These are phyloP conservation scores for Lissocephala sabroskyi DNA, from an alignment of 2,888 invertebrate species.

Conservation along the genomic window DNA sequence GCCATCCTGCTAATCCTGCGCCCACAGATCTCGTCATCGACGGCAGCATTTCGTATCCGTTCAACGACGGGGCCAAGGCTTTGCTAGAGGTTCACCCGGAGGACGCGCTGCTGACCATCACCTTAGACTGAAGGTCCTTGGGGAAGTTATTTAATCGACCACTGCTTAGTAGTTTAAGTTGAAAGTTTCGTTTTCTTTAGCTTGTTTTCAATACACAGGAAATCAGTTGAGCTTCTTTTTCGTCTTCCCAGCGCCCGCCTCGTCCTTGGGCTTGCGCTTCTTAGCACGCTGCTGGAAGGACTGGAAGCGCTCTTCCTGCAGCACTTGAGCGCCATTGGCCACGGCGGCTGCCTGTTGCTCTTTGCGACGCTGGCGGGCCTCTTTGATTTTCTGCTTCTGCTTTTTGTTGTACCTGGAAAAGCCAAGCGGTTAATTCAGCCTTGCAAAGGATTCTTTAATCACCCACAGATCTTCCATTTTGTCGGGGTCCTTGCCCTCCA, in stretches of 20 bases:
- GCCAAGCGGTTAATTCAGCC: too few relatives aligned
- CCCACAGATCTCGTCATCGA: conserved; percentile 88
- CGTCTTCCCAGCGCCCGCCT: too few relatives aligned
- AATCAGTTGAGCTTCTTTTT: conserved; percentile 9
- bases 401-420: conserved; percentile 60
- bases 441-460: not conserved
- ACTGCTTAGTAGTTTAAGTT: conserved; percentile 52
- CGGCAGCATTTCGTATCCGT: conserved; percentile 93
- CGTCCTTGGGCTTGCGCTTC: conserved; percentile 11
- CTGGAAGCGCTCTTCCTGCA: conserved; percentile 69
- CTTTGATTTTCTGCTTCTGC: conserved; percentile 67
- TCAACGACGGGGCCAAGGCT: conserved; percentile 94
- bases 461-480: conserved; percentile 79
- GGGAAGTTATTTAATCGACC: conserved; percentile 37
- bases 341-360: conserved; percentile 35
- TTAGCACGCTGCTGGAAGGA: conserved; percentile 54
- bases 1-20: not conserved
- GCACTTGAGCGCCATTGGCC: too few relatives aligned
- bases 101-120: conserved; percentile 89
- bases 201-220: not conserved
- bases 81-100: conserved; percentile 87
- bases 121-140: conserved; percentile 63
- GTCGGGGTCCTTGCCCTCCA: conserved; percentile 88
- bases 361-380: conserved; percentile 61
- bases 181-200: conserved; percentile 38